Conservation (phyloP, 2,888 invertebrate species). For the Yponomeuta plumbellus region DNA sequence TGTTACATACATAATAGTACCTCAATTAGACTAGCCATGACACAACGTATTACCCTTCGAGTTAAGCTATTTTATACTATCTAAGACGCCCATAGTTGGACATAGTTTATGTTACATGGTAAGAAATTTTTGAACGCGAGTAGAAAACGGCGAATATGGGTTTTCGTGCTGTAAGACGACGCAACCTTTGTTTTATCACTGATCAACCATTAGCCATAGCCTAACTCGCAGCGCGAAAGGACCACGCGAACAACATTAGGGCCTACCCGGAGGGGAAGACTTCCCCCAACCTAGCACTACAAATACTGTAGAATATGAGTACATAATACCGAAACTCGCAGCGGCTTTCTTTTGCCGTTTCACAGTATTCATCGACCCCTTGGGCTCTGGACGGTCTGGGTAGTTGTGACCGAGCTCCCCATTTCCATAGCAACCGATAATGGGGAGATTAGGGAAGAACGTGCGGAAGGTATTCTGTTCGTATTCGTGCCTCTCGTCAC, state of each 20-base stretch:
- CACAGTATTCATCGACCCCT: constrained; percentile 22
- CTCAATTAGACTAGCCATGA: not conserved
- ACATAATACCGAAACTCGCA: constrained; percentile 47
- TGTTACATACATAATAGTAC: not conserved
- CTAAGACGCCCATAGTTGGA: too few species aligned
- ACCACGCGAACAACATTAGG: not conserved
- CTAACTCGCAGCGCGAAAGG: too few species aligned
- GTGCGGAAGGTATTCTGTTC: constrained; percentile 57
- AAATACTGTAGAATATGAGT: constrained; percentile 45
- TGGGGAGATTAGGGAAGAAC: constrained; percentile 53
- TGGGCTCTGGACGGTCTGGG: constrained; percentile 34
- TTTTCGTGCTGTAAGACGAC: too few species aligned
- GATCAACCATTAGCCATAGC: too few species aligned
- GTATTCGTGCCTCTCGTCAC: constrained; percentile 51
- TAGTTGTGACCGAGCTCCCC: constrained; percentile 62
- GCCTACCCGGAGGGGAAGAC: constrained; percentile 1
- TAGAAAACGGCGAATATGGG: too few species aligned
- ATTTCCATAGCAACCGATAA: constrained; percentile 65
- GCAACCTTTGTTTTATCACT: too few species aligned
- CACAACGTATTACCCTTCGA: not conserved
- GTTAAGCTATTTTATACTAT: not conserved
- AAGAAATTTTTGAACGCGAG: too few species aligned
- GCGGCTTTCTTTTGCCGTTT: constrained; percentile 38
- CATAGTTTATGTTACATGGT: too few species aligned
- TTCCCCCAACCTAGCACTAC: constrained; percentile 61